phyloP scores from a whole-genome alignment of 2,113 vertebrate genomes.

The Hippocampus zosterae region DNA sequence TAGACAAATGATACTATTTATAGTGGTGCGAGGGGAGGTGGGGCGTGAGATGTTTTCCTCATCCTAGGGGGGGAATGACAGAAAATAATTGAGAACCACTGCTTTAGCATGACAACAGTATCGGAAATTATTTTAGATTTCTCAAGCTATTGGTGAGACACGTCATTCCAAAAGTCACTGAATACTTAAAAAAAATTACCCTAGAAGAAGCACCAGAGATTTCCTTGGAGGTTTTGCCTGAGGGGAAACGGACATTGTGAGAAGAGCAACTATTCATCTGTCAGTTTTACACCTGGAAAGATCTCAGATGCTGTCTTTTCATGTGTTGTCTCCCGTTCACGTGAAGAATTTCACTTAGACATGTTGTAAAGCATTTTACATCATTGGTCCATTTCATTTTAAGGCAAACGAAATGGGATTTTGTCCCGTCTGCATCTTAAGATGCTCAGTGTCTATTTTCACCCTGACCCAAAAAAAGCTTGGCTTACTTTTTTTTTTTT shows the following conservation, averaged over 20 bases:
- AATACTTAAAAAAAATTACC: background rate
- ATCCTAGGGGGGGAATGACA: too few species aligned
- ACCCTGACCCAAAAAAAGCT: background rate
- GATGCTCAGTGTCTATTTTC: background rate
- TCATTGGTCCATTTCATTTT: background rate
- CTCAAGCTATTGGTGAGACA: background rate
- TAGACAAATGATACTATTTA: too few species aligned
- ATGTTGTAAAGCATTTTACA: background rate
- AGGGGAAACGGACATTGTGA: conserved; percentile 41
- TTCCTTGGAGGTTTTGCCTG: conserved; percentile 16
- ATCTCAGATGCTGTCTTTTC: background rate
- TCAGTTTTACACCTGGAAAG: conserved; percentile 4
- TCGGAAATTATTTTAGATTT: background rate
- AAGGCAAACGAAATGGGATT: background rate
- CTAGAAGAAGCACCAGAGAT: background rate
- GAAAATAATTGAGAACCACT: too few species aligned
- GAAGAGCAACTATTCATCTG: conserved; percentile 11
- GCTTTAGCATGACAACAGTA: background rate
- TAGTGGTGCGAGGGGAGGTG: too few species aligned
- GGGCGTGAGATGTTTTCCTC: too few species aligned
- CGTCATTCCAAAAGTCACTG: background rate
- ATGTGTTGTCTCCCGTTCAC: background rate
- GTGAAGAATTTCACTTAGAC: background rate
- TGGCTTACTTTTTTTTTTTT: background rate
- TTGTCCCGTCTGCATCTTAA: background rate